phyloP scores from a whole-genome alignment of 2,888 invertebrate genomes.

The Elgonia sp. region DNA sequence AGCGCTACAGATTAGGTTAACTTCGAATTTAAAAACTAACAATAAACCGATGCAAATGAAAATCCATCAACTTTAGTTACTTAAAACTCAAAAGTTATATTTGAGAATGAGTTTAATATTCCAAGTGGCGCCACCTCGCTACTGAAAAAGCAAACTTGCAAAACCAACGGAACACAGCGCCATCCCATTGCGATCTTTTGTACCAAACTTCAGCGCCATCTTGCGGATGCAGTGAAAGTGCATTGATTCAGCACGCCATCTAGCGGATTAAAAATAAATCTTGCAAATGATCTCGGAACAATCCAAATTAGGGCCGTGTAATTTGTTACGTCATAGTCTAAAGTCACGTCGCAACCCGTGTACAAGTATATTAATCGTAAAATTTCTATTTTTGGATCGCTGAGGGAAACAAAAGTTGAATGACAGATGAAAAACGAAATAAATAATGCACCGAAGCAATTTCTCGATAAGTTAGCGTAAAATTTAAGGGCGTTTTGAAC shows the following conservation, averaged over 20 bases:
- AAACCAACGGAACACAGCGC: not conserved
- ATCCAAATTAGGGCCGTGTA: slow-evolving; percentile 45
- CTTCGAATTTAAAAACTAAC: slow-evolving; percentile 24
- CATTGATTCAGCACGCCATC: not conserved
- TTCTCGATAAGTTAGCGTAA: slow-evolving; percentile 64
- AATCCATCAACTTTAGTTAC: slow-evolving; percentile 12
- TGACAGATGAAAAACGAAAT: slow-evolving; percentile 74
- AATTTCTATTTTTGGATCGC: slow-evolving; percentile 85
- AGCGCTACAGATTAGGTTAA: slow-evolving; percentile 76
- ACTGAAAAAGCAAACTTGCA: not conserved
- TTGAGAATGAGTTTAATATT: not conserved
- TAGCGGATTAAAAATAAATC: not conserved
- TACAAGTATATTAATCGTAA: slow-evolving; percentile 81
- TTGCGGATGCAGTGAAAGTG: not conserved
- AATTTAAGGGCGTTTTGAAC: slow-evolving; percentile 54
- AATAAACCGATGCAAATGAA: slow-evolving; percentile 39
- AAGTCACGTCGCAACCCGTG: slow-evolving; percentile 73
- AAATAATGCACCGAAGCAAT: slow-evolving; percentile 72
- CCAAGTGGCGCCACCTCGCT: not conserved
- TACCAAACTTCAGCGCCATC: not conserved
- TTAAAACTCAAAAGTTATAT: too few species aligned
- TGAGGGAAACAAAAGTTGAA: slow-evolving; percentile 76
- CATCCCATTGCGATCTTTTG: not conserved
- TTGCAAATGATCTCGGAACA: slow-evolving; percentile 53
- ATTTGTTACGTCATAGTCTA: slow-evolving; percentile 51